Evolutionary conservation across 2,113 vertebrate species (phyloP).

Genomic region (Mungos mungo): DNA sequence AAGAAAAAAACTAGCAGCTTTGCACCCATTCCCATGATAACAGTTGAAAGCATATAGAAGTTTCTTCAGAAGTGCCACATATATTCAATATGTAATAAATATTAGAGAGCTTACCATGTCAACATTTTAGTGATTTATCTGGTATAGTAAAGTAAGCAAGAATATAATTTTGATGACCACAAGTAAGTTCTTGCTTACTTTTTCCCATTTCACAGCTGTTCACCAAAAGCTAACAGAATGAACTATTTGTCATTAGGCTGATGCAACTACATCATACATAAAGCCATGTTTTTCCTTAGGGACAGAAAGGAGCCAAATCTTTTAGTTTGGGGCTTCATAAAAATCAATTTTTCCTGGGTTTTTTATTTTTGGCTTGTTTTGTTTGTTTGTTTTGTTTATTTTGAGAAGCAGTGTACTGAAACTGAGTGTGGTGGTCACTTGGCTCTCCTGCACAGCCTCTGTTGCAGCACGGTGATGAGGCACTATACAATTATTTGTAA

Average conservation of each 20-base stretch:
- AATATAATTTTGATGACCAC: too few relatives aligned
- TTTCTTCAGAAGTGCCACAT: background rate
- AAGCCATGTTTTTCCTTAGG: background rate
- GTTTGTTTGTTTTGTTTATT: background rate
- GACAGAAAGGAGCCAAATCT: background rate
- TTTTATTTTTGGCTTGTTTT: background rate
- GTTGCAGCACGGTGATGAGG: background rate
- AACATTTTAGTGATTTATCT: background rate
- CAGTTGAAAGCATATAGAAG: background rate
- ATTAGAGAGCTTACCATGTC: background rate
- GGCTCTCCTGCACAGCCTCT: fast-evolving
- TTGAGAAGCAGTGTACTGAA: background rate
- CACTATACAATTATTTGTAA: background rate
- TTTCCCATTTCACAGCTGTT: background rate
- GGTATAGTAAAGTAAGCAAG: background rate
- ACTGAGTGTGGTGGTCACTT: background rate
- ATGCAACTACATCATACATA: background rate
- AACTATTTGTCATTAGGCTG: background rate
- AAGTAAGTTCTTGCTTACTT: background rate
- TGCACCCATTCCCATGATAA: background rate
- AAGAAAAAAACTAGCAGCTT: background rate
- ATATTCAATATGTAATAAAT: background rate
- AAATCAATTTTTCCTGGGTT: background rate
- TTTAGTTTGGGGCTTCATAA: background rate
- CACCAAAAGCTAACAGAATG: background rate